Evolutionary conservation across 2,113 vertebrate species (phyloP), one percentile per base, ranked within the genome.

Genomic region (Theropithecus gelada): DNA sequence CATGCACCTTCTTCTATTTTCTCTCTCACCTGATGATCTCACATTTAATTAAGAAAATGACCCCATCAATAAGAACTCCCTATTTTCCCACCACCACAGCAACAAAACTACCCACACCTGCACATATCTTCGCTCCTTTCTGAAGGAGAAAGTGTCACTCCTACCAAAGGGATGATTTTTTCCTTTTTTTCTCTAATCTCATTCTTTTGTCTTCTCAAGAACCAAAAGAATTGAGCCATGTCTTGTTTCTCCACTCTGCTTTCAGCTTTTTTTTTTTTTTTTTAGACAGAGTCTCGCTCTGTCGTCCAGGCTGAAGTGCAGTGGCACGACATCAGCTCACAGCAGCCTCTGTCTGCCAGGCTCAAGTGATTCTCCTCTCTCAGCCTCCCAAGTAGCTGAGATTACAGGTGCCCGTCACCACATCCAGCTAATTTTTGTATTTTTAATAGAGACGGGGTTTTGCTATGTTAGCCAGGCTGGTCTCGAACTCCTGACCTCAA

Each of bases 21-120:
- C 81, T 64, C 78, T 91, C 50, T 90, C 86, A 91, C 82, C 43
- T 66, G 79, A 96, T 88, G 68, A 88, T 18, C 27, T 97, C 78
- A 48, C 14, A 48, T 66, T 92, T 89, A n/a, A 92, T 32, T 75
- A 35, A 96, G 43, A 78, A 95, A 92, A 85, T 9, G 96, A 81
- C 1, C 17, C 6, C 70, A 90, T 38, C 30, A 66, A 12, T 13
- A 12, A 38, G 8, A 81, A 94, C 16, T 43, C 80, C 55, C 40
- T n/a, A 72, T 86, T 91, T 88, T 91, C 45, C 27, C 3, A 84
- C 72, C 52, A 90, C 20, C 32, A 85, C 87, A 86, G 64, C 30
- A 95, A 95, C 11, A 82, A 88, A 73, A 88, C 64, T 72, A 88
- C 50, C 45, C 9, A 82, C 0, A 68, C 0, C 2, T 43, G 17